Base-by-base conservation (phyloP, 2,797 vertebrate genomes). In the Thripadectes ignobilis region DNA sequence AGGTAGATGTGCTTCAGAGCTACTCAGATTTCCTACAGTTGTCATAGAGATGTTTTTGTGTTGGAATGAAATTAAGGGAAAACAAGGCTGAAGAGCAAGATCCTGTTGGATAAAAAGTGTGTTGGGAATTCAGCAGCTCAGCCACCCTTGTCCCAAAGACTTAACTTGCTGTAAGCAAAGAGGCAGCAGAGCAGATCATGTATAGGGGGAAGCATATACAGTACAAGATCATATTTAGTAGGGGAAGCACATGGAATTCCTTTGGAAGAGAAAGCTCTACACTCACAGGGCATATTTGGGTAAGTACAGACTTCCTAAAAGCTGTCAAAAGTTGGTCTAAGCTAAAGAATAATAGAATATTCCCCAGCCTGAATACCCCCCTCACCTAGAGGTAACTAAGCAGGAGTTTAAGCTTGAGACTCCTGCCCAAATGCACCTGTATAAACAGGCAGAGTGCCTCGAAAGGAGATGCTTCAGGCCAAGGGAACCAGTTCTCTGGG, bases 161-260 rank as follows among this genome's bases (percentile, higher is more conserved):
- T 4, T 55, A 10, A 39, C 21, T 30, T 26, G 29, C 66, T 69
- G 76, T 74, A 36, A 85, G 55, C 62, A 83, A 66, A 68, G 30
- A 75, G 32, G 51, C 87, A 79, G 62, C 78, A 78, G 24, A 82
- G 69, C 38, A 87, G 59, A 46, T 65, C 39, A 4, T 4, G 3
- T 24, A 41, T 0, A 16, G 18, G 38, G 51, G 30, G 39, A 48
- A 79, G 66, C 27, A 41, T 26, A 0, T 1, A 7, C 0, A 41
- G 66, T 0, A 34, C 11, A 41, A 23, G 38, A 55, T 45, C 63
- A 14, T 2, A 9, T 34, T 27, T 4, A 30, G 32, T 9, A 51
- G 8, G 52, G 49, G 46, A 23, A 57, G 41, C 22, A 14, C 0
- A 0, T 23, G 39, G 61, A 57, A 71, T 52, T 91, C 48, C 48